Conservation (phyloP, 2,888 invertebrate species). For the Ochropacha duplaris region DNA sequence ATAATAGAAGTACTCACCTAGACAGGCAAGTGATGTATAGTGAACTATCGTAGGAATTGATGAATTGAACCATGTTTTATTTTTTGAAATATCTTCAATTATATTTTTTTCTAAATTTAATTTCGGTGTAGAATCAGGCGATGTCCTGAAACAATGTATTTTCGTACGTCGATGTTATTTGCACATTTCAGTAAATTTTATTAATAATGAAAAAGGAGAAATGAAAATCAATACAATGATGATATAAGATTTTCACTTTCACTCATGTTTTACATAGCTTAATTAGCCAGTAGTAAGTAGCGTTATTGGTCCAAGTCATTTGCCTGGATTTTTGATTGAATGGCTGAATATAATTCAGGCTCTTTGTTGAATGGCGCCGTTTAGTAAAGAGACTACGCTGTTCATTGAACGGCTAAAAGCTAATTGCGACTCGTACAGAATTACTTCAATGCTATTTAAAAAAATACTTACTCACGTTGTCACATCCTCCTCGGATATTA, state of each 20-base stretch:
- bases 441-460: no score
- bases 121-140: slow-evolving; percentile 25
- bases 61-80: slow-evolving; percentile 23
- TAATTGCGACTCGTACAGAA: no score
- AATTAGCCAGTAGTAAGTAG: no score
- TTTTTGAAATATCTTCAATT: slow-evolving; percentile 22
- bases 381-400: slow-evolving; percentile 24
- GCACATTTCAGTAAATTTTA: slow-evolving; percentile 6
- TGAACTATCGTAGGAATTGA: slow-evolving; percentile 29
- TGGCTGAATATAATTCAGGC: no score
- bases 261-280: no score
- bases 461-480: slow-evolving; percentile 71
- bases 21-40: slow-evolving; percentile 33
- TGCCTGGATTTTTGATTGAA: no score
- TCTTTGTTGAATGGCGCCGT: no score
- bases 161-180: background rate
- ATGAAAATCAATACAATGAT: no score
- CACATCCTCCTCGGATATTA: slow-evolving; percentile 48
- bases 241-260: slow-evolving; percentile 62
- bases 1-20: slow-evolving; percentile 38
- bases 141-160: slow-evolving; percentile 5
- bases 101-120: slow-evolving; percentile 31
- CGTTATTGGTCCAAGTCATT: no score
- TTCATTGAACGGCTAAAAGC: no score
- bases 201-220: no score